Conservation (phyloP, 1,140 invertebrate genomes). For the Psix sp. region DNA sequence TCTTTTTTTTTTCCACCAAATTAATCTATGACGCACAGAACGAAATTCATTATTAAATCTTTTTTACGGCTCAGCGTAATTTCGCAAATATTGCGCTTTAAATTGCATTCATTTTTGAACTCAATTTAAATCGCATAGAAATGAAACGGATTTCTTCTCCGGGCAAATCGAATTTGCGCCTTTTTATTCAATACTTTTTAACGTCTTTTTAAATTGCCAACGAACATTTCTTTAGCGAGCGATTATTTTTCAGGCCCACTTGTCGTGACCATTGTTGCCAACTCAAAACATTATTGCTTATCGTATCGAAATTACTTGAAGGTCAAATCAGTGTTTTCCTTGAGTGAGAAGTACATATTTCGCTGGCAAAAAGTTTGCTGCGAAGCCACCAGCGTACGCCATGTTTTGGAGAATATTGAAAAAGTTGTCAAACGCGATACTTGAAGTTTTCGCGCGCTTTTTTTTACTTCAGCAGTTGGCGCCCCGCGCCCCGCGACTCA, state of each 20-base stretch:
- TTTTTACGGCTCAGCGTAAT: constrained; percentile 26
- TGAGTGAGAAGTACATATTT: constrained; percentile 46
- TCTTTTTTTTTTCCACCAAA: constrained; percentile 45
- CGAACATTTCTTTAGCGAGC: too few relatives aligned
- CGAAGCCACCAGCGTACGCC: constrained; percentile 39
- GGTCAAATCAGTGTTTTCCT: constrained; percentile 46
- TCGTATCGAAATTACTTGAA: constrained; percentile 34
- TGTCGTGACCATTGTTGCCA: too few relatives aligned
- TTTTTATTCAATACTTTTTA: too few relatives aligned
- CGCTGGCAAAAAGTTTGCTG: constrained; percentile 40
- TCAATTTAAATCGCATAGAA: constrained; percentile 9
- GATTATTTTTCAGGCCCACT: too few relatives aligned
- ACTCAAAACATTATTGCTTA: constrained; percentile 33
- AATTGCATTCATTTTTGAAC: constrained; percentile 27
- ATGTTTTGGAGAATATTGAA: constrained; percentile 56
- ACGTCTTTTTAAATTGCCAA: too few relatives aligned
- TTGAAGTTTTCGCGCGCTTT: constrained; percentile 38
- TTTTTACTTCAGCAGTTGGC: constrained; percentile 4
- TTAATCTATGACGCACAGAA: constrained; percentile 47
- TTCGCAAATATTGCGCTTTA: constrained; percentile 24
- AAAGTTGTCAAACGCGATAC: constrained; percentile 55
- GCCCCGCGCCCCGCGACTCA: constrained; percentile 1
- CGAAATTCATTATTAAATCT: constrained; percentile 40
- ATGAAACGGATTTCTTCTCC: too few relatives aligned
- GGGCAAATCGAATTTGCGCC: too few relatives aligned